Evolutionary conservation across 2,113 vertebrate species (phyloP), one percentile per base, ranked within the genome.

Genomic region (Pachycephala philippinensis): DNA sequence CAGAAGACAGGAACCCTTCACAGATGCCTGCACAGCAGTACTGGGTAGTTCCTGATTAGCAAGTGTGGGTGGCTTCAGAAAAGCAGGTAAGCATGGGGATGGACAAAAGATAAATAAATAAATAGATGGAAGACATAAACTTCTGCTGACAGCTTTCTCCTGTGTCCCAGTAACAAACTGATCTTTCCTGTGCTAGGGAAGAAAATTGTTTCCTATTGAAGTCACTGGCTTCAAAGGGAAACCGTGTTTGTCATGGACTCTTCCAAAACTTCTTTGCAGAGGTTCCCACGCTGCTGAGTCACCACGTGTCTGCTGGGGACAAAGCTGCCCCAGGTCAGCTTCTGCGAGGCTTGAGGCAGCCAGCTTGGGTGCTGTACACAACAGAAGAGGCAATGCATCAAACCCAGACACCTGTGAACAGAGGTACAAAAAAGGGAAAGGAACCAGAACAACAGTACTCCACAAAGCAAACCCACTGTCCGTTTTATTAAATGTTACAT

Each of bases 281-380:
- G 3, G 24, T 56, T 92, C 56, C 77, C 72, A 63, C 2, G 2
- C 35, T 35, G 44, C 90, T 81, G 90, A 63, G 21, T 66, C 33
- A 35, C 27, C 15, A 7, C 0, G 0, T 44, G 30, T 54, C 60
- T 87, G 60, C 54, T 3, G 4, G 45, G 53, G 56, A 52, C 52
- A 81, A 54, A 66, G 30, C 56, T 84, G 72, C 42, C 18, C 33
- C 39, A 42, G 31, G 9, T 31, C 84, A 79, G 20, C 64, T 50
- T 70, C 87, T 52, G 65, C 44, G 70, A n/a, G 54, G 59, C 37
- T 72, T 60, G 31, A 57, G 59, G 54, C 79, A 82, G 54, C 20
- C 56, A 57, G 47, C 49, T 35, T 4, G 19, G 35, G 39, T 1
- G 1, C 60, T 59, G 61, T 33, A 52, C 23, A 4, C 24, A 64